phyloP scores from a whole-genome alignment of 2,888 invertebrate genomes.

The Tenthredo notha region DNA sequence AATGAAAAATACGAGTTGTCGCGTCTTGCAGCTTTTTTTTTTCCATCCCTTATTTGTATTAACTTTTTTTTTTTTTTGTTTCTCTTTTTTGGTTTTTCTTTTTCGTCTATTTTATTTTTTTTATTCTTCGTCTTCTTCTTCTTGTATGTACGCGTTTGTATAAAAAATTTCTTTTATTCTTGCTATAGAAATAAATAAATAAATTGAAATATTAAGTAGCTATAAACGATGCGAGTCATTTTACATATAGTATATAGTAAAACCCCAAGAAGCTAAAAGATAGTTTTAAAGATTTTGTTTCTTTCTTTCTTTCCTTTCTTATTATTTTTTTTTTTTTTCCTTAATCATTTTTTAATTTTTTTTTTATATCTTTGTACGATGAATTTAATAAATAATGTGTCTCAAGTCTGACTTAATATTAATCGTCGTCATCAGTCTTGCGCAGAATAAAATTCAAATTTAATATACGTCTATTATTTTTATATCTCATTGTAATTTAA shows the following conservation, averaged over 20 bases:
- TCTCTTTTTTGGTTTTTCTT: background rate
- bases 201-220: constrained; percentile 4
- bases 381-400: constrained; percentile 44
- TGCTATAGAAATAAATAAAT: background rate
- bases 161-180: background rate
- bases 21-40: constrained; percentile 10
- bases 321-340: constrained; percentile 11
- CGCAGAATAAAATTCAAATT: constrained; percentile 74
- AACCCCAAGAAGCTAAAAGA: constrained; percentile 11
- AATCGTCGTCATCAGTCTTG: constrained; percentile 78
- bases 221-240: constrained; percentile 4
- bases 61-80: background rate
- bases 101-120: constrained; percentile 15
- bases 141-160: constrained; percentile 30
- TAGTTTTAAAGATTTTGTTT: background rate
- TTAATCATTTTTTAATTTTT: constrained; percentile 2
- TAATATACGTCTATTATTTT: constrained; percentile 57
- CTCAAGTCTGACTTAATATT: constrained; percentile 77
- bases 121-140: constrained; percentile 47
- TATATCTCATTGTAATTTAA: background rate
- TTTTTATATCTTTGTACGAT: constrained; percentile 17
- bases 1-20: constrained; percentile 8
- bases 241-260: background rate
- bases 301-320: background rate
- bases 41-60: background rate